Conservation (phyloP, 2,113 vertebrate species). For the Fregata magnificens region DNA sequence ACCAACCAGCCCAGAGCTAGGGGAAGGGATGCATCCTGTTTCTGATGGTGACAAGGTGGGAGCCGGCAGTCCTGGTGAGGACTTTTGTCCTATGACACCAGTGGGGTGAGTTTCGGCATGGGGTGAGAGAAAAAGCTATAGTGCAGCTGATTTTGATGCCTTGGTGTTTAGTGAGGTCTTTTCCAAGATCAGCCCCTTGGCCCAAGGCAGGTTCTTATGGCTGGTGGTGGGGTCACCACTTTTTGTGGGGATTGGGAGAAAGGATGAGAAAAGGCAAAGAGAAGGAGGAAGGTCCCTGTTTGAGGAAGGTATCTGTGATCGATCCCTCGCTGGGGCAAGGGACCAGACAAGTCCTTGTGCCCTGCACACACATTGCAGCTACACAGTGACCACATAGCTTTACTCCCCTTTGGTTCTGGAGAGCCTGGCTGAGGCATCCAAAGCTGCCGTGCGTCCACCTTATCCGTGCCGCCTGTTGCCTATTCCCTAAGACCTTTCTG, state of each 20-base stretch:
- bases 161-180: neutral
- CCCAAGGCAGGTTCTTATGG: neutral
- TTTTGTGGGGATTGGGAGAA: neutral
- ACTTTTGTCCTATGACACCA: neutral
- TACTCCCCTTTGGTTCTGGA: neutral
- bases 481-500: neutral
- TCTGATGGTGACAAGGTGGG: neutral
- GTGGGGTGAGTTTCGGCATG: neutral
- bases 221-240: neutral
- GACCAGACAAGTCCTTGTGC: neutral
- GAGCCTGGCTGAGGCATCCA: neutral
- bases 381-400: accelerated
- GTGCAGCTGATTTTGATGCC: neutral
- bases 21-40: neutral
- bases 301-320: neutral
- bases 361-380: neutral
- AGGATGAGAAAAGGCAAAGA: neutral
- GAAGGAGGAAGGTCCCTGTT: neutral
- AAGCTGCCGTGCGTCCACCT: neutral
- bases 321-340: too few relatives aligned
- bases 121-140: neutral
- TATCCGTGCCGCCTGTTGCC: accelerated
- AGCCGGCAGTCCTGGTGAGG: neutral
- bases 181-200: neutral
- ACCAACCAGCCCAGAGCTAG: neutral